Evolutionary conservation across 2,113 vertebrate genomes (phyloP).

Genomic region (Centropus bengalensis): DNA sequence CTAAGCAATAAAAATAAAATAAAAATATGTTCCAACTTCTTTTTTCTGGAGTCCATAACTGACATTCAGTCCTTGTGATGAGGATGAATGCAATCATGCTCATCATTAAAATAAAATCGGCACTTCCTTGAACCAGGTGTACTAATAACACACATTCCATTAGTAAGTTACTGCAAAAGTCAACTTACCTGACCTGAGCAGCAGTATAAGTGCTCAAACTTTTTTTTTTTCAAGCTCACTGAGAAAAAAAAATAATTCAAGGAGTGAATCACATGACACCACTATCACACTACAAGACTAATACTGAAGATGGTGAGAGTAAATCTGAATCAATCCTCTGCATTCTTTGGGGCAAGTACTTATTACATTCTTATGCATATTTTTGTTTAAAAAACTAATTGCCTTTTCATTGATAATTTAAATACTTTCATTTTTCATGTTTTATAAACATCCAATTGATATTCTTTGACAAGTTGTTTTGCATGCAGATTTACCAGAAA

Average conservation of each 20-base stretch:
- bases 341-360: background rate
- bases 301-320: background rate
- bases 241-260: background rate
- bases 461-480: background rate
- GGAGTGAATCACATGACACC: no score
- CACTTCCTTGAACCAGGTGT: background rate
- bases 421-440: background rate
- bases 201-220: background rate
- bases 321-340: background rate
- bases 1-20: background rate
- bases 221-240: background rate
- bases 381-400: background rate
- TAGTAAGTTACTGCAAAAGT: background rate
- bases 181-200: background rate
- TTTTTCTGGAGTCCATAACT: background rate
- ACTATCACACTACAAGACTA: background rate
- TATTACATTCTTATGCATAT: background rate
- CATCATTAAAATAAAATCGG: background rate
- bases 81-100: background rate
- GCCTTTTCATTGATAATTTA: background rate
- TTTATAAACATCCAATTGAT: background rate
- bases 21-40: background rate
- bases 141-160: background rate
- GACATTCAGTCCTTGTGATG: background rate
- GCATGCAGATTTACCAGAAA: background rate